Percentiles rank a stretch among this genome's conserved stretches.
Conservation (phyloP, 2,888 invertebrate genomes). For the Oscheius sp. region DNA sequence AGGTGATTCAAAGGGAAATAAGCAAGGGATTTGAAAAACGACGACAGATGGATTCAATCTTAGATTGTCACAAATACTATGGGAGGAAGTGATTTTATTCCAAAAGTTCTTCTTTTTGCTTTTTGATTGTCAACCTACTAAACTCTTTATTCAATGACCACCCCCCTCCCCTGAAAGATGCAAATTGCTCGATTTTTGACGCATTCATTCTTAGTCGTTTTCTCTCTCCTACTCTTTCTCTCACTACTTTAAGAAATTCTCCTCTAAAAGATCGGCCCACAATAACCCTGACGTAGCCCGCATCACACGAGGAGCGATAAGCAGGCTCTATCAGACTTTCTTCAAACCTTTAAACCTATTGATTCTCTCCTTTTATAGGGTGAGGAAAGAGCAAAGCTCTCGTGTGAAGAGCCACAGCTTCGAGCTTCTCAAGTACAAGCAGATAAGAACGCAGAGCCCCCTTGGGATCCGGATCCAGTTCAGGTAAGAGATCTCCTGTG, state of each 20-base stretch:
- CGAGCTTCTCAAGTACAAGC: constrained; percentile 49
- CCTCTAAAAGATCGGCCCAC: background rate
- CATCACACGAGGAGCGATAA: background rate
- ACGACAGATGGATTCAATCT: too few species aligned
- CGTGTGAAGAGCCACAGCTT: constrained; percentile 43
- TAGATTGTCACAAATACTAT: too few species aligned
- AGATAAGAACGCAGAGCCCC: constrained; percentile 62
- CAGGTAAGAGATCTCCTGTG: background rate
- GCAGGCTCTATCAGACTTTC: background rate
- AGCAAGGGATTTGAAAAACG: too few species aligned
- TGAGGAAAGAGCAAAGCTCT: constrained; percentile 13
- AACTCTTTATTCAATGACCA: too few species aligned
- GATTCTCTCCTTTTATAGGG: constrained; percentile 6
- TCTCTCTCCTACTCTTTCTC: background rate
- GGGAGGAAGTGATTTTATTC: too few species aligned
- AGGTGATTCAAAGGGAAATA: too few species aligned
- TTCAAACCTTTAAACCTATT: constrained; percentile 7
- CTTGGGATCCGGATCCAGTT: constrained; percentile 61
- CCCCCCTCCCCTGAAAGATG: too few species aligned
- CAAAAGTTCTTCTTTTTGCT: too few species aligned
- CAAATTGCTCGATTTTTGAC: too few species aligned
- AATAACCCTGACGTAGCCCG: background rate
- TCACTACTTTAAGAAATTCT: too few species aligned
- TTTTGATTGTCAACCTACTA: too few species aligned
- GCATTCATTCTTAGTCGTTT: background rate